A percentile compares a stretch with the other conserved stretches of the same genome.
Evolutionary conservation across 1,140 invertebrate genomes (phyloP).

Genomic region (Scaptomyza montana): DNA sequence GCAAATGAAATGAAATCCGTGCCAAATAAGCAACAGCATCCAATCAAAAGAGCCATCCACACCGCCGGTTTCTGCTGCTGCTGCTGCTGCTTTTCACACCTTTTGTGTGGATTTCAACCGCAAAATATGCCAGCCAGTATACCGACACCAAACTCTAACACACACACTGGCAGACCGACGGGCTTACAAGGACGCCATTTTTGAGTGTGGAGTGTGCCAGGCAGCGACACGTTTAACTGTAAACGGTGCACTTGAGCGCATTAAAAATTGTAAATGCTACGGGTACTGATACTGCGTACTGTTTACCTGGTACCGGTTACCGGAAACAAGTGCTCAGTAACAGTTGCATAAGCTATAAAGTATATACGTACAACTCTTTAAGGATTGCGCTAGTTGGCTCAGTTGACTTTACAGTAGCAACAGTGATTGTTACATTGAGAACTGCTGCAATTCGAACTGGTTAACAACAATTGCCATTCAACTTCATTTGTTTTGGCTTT

Average conservation of each 20-base stretch:
- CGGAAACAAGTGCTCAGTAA: background rate
- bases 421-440: slow-evolving; percentile 14
- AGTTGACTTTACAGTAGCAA: background rate
- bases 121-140: slow-evolving; percentile 40
- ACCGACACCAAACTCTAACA: slow-evolving; percentile 10
- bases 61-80: slow-evolving; percentile 47
- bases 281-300: slow-evolving; percentile 4
- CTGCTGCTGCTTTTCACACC: slow-evolving; percentile 59
- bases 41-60: slow-evolving; percentile 53
- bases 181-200: slow-evolving; percentile 6
- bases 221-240: slow-evolving; percentile 16
- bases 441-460: slow-evolving; percentile 27
- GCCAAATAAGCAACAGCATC: slow-evolving; percentile 75
- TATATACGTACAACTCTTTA: slow-evolving; percentile 1
- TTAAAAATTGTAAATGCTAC: slow-evolving; percentile 30
- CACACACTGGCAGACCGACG: background rate
- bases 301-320: background rate
- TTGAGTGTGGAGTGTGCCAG: background rate
- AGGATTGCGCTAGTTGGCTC: background rate
- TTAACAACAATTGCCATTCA: slow-evolving; percentile 29
- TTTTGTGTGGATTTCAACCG: slow-evolving; percentile 60
- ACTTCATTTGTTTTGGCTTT: slow-evolving; percentile 41
- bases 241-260: slow-evolving; percentile 20
- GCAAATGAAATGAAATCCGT: slow-evolving; percentile 59
- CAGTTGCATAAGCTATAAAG: background rate